Evolutionary conservation across 2,113 vertebrate genomes (phyloP).

Genomic region (Canis aureus): DNA sequence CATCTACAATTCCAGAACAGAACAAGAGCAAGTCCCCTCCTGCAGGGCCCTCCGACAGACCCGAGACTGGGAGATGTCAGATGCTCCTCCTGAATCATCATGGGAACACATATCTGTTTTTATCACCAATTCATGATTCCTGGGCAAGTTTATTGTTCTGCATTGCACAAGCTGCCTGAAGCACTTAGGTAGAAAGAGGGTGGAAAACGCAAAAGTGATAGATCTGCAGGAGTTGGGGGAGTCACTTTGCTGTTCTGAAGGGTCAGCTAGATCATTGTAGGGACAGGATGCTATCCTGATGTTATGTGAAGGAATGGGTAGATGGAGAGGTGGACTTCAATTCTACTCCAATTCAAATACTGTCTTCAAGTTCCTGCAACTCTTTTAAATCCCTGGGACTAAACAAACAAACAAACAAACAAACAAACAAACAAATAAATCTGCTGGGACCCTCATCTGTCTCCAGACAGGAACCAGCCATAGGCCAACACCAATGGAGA

Average conservation of each 20-base stretch:
- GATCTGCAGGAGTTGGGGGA: fast-evolving
- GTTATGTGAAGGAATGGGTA: fast-evolving
- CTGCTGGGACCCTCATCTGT: no score
- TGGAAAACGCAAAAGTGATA: background rate
- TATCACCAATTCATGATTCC: background rate
- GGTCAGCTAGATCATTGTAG: fast-evolving
- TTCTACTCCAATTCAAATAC: no score
- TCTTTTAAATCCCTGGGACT: background rate
- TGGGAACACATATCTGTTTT: fast-evolving
- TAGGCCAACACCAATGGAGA: fast-evolving
- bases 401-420: no score
- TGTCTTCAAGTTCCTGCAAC: background rate
- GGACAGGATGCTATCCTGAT: fast-evolving
- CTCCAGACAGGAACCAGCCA: background rate
- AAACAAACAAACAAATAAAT: background rate
- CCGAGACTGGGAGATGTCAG: fast-evolving
- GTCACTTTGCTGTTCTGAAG: fast-evolving
- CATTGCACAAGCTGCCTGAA: background rate
- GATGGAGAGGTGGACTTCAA: fast-evolving
- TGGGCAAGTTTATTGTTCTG: background rate
- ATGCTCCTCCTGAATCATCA: fast-evolving
- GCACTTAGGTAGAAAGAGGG: background rate
- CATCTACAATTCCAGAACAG: no score
- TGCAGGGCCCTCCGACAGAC: fast-evolving
- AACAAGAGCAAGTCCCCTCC: background rate